These are phyloP conservation scores for Drosophila percnosoma DNA, from an alignment of 2,888 invertebrate genomes.

Conservation along the genomic window DNA sequence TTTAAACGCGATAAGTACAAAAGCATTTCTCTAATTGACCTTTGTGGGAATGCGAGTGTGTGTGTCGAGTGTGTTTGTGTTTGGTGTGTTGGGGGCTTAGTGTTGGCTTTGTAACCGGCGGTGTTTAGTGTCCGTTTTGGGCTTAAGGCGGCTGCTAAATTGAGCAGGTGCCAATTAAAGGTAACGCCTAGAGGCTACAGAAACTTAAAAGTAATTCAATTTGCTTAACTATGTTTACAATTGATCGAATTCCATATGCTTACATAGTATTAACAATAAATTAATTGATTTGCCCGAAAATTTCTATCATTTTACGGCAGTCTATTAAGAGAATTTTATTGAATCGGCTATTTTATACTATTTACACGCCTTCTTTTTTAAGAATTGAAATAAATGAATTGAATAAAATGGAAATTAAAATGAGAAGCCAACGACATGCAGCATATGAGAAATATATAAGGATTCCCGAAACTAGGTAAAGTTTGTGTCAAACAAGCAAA, in stretches of 20 bases:
- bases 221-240: slow-evolving; percentile 66
- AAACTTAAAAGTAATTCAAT: slow-evolving; percentile 74
- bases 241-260: slow-evolving; percentile 36
- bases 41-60: slow-evolving; percentile 19
- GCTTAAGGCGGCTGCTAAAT: slow-evolving; percentile 51
- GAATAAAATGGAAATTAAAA: slow-evolving; percentile 11
- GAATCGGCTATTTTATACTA: slow-evolving; percentile 51
- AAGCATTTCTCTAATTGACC: slow-evolving; percentile 76
- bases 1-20: slow-evolving; percentile 68
- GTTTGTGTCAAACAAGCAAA: background rate
- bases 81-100: slow-evolving; percentile 23
- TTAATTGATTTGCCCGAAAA: slow-evolving; percentile 58
- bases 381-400: slow-evolving; percentile 24
- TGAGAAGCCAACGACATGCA: slow-evolving; percentile 42
- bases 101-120: slow-evolving; percentile 30
- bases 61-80: slow-evolving; percentile 30
- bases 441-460: slow-evolving; percentile 9
- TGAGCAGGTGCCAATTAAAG: slow-evolving; percentile 43
- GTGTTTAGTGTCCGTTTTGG: slow-evolving; percentile 38
- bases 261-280: slow-evolving; percentile 54
- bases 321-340: slow-evolving; percentile 35
- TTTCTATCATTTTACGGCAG: slow-evolving; percentile 79
- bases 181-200: slow-evolving; percentile 54
- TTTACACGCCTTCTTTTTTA: slow-evolving; percentile 57
- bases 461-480: background rate